Conservation (phyloP, 2,113 vertebrate species). For the Morphnarchus princeps region DNA sequence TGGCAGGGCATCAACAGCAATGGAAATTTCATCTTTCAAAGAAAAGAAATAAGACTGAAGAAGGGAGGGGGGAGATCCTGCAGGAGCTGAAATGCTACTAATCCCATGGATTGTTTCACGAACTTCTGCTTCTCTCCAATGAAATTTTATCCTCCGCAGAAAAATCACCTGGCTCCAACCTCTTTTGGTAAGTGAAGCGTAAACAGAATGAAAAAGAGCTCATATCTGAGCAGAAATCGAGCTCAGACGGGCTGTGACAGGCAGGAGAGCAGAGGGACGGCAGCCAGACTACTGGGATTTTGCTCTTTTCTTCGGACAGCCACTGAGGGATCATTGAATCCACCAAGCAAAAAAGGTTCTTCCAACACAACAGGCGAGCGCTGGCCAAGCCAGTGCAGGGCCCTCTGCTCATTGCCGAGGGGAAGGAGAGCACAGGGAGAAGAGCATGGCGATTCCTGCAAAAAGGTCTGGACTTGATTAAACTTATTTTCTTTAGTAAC, state of each 20-base stretch:
- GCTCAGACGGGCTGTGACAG: background rate
- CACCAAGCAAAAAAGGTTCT: background rate
- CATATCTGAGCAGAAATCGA: background rate
- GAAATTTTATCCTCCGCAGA: background rate
- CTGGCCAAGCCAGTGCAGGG: background rate
- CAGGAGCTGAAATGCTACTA: background rate
- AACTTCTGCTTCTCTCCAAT: background rate
- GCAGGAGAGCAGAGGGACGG: background rate
- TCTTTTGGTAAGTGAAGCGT: background rate
- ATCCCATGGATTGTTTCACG: background rate
- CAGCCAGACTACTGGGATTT: background rate
- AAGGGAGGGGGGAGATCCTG: background rate
- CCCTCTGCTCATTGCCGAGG: background rate
- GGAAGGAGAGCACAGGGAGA: background rate
- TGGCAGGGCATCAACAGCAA: conserved; percentile 58
- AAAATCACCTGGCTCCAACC: conserved; percentile 10
- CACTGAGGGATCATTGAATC: background rate
- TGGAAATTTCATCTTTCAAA: conserved; percentile 68
- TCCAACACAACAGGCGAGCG: background rate
- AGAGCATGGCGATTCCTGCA: background rate
- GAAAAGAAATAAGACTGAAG: background rate
- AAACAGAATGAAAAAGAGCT: background rate
- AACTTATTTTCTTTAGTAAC: conserved; percentile 14
- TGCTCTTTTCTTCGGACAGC: background rate
- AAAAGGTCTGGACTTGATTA: conserved; percentile 30